These are phyloP conservation scores for Macrophya annulata DNA, from an alignment of 2,888 invertebrate species.

Conservation along the genomic window DNA sequence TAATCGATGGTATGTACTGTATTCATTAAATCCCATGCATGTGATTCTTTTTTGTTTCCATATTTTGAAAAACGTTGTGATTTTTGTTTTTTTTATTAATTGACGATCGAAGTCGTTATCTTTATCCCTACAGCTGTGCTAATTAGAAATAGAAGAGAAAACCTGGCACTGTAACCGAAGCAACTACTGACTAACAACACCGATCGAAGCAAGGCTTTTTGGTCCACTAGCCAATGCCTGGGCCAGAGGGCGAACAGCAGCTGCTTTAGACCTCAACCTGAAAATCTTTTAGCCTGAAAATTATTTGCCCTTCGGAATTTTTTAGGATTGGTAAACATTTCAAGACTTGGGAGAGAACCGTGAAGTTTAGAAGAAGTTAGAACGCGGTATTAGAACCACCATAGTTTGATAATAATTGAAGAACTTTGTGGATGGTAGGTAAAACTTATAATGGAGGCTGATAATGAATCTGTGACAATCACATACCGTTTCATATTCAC, in stretches of 20 bases:
- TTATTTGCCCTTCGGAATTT: constrained; percentile 37
- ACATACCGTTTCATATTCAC: constrained; percentile 36
- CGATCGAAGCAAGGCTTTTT: constrained; percentile 36
- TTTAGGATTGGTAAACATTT: neutral
- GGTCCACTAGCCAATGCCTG: constrained; percentile 40
- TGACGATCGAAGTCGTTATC: neutral
- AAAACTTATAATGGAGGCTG: neutral
- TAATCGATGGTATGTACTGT: neutral
- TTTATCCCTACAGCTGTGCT: neutral
- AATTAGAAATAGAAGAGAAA: constrained; percentile 13
- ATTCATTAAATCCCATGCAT: neutral
- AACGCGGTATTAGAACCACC: neutral
- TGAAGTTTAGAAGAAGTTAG: neutral
- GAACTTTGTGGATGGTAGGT: neutral
- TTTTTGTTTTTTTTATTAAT: neutral
- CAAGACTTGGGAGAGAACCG: neutral
- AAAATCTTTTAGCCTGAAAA: constrained; percentile 42
- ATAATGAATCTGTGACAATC: constrained; percentile 31
- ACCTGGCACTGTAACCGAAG: constrained; percentile 32
- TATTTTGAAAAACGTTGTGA: neutral
- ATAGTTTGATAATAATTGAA: neutral
- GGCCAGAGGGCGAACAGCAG: constrained; percentile 39
- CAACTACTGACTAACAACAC: constrained; percentile 27
- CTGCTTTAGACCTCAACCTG: constrained; percentile 38
- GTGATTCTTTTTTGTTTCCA: neutral